phyloP scores from a whole-genome alignment of 2,888 invertebrate genomes.

The Nephrotoma appendiculata region DNA sequence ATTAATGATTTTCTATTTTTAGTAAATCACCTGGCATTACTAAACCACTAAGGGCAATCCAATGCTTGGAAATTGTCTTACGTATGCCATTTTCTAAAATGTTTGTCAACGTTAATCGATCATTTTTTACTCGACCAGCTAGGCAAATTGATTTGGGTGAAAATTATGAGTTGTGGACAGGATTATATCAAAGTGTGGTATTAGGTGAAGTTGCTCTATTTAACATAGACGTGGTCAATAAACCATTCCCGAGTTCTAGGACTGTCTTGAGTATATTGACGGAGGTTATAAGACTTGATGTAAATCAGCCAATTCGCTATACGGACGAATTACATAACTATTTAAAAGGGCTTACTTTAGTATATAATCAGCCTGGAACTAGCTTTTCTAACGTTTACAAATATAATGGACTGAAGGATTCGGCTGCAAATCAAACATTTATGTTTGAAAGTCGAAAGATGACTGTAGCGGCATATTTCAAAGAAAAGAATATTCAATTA shows the following conservation, averaged over 20 bases:
- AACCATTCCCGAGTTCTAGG: conserved; percentile 48
- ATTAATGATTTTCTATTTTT: background rate
- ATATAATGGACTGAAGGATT: conserved; percentile 16
- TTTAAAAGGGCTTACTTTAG: conserved; percentile 20
- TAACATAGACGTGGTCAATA: conserved; percentile 82
- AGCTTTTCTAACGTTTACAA: conserved; percentile 18
- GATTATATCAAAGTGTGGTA: conserved; percentile 83
- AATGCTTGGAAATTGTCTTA: conserved; percentile 52
- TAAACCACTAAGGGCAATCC: conserved; percentile 33
- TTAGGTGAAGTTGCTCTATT: conserved; percentile 78
- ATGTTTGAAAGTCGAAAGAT: conserved; percentile 17
- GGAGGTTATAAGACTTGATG: background rate
- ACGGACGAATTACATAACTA: conserved; percentile 9
- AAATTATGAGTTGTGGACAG: conserved; percentile 84
- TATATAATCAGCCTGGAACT: conserved; percentile 21
- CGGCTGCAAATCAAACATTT: conserved; percentile 30
- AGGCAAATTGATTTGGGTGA: conserved; percentile 42
- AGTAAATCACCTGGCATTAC: background rate
- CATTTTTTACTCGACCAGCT: conserved; percentile 52
- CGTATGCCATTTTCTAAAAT: conserved; percentile 33
- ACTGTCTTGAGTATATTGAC: conserved; percentile 17
- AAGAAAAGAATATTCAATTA: background rate
- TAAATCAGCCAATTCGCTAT: background rate
- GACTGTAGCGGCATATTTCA: conserved; percentile 27
- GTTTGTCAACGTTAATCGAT: conserved; percentile 33